These are phyloP conservation scores for Nicator chloris DNA, from an alignment of 2,113 vertebrate species.

Conservation along the genomic window DNA sequence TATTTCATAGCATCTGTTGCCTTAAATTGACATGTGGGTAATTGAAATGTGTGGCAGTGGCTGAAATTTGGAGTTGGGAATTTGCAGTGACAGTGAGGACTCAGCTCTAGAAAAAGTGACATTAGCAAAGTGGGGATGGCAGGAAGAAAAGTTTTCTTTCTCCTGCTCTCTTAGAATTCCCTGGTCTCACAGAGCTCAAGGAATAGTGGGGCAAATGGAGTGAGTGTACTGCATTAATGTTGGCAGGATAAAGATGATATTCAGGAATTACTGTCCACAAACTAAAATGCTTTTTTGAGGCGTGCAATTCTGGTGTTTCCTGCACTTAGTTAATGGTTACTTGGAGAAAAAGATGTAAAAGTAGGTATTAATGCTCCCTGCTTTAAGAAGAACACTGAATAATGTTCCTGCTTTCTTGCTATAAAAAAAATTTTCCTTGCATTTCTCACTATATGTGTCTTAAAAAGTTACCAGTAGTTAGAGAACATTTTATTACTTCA, in stretches of 20 bases:
- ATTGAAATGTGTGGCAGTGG: neutral
- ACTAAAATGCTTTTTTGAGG: neutral
- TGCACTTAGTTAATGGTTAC: neutral
- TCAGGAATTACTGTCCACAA: neutral
- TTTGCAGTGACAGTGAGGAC: neutral
- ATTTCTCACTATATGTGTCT: too few species aligned
- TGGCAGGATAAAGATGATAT: neutral
- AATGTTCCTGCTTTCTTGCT: neutral
- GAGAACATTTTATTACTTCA: neutral
- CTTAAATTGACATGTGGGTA: neutral
- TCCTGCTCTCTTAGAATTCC: neutral
- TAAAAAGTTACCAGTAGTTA: neutral
- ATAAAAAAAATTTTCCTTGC: too few species aligned
- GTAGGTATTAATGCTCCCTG: neutral
- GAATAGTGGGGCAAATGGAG: too few species aligned
- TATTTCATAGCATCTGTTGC: neutral
- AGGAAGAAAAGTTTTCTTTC: neutral
- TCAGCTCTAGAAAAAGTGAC: neutral
- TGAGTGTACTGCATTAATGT: fast-evolving
- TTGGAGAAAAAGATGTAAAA: neutral
- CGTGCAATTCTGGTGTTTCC: fast-evolving
- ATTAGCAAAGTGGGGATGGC: neutral
- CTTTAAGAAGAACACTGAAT: neutral
- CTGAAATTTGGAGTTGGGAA: neutral
- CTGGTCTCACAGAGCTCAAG: neutral